Conservation (phyloP, 2,888 invertebrate species). For the Trichacis sp. region DNA sequence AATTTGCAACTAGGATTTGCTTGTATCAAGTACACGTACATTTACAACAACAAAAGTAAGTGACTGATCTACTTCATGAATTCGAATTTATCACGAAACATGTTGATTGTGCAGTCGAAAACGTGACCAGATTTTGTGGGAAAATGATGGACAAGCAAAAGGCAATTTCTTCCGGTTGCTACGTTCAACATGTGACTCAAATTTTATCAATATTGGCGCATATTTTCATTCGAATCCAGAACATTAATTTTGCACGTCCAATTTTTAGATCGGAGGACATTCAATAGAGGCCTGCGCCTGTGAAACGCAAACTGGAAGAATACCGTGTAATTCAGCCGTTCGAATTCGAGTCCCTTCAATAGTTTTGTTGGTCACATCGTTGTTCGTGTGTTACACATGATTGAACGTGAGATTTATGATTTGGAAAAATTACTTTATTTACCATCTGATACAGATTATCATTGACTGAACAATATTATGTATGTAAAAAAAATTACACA, state of each 20-base stretch:
- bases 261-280: constrained; percentile 51
- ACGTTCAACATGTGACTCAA: constrained; percentile 47
- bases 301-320: constrained; percentile 36
- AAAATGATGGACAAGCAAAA: constrained; percentile 53
- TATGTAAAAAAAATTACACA: background rate
- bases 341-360: constrained; percentile 17
- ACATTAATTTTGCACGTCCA: constrained; percentile 11
- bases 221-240: background rate
- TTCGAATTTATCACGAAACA: no score
- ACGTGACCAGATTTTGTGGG: constrained; percentile 58
- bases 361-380: background rate
- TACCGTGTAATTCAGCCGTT: constrained; percentile 57
- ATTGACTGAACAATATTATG: background rate
- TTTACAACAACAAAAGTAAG: constrained; percentile 51
- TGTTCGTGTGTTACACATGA: background rate
- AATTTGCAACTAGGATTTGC: constrained; percentile 44
- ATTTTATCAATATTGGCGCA: background rate
- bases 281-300: constrained; percentile 57
- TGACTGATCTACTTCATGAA: no score
- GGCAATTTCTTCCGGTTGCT: constrained; percentile 56
- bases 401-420: no score
- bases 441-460: constrained; percentile 1
- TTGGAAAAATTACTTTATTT: no score
- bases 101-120: constrained; percentile 52
- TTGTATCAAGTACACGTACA: constrained; percentile 53